Evolutionary conservation across 2,797 vertebrate genomes (phyloP).

Genomic region (Lithobates sylvaticus): DNA sequence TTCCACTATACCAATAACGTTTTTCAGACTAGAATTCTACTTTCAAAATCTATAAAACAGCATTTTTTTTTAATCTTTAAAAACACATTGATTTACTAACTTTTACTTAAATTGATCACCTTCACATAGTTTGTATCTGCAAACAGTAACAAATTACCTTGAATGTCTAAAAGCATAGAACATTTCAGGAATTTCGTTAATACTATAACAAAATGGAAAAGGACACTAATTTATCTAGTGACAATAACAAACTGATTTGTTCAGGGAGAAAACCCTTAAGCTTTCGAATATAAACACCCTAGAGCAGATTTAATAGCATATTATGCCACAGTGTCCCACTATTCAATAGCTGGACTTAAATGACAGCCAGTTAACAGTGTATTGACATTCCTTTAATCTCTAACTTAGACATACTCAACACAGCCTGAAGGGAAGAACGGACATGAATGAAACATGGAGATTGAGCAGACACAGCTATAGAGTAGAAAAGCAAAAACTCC

Average conservation of each 20-base stretch:
- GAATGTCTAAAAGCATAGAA: too few species aligned
- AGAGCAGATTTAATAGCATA: background rate
- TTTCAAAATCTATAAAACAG: too few species aligned
- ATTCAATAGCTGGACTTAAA: conserved; percentile 3
- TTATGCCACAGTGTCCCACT: background rate
- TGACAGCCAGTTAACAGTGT: conserved; percentile 20
- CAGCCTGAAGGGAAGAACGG: conserved; percentile 4
- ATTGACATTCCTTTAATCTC: conserved; percentile 24
- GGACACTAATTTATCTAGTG: background rate
- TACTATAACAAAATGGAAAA: background rate
- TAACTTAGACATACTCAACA: background rate
- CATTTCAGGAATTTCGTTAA: too few species aligned
- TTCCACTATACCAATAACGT: too few species aligned
- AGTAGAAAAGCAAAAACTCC: background rate
- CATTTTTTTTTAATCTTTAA: too few species aligned
- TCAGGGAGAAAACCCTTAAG: background rate
- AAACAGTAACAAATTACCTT: too few species aligned
- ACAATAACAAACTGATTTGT: background rate
- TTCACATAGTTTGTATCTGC: too few species aligned
- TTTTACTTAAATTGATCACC: too few species aligned
- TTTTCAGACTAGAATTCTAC: too few species aligned
- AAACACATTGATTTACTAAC: too few species aligned
- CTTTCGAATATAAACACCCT: background rate
- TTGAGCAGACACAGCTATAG: background rate
- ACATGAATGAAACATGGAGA: conserved; percentile 18